Base-by-base conservation (phyloP, 1,140 invertebrate species). In the Prorops nasuta region DNA sequence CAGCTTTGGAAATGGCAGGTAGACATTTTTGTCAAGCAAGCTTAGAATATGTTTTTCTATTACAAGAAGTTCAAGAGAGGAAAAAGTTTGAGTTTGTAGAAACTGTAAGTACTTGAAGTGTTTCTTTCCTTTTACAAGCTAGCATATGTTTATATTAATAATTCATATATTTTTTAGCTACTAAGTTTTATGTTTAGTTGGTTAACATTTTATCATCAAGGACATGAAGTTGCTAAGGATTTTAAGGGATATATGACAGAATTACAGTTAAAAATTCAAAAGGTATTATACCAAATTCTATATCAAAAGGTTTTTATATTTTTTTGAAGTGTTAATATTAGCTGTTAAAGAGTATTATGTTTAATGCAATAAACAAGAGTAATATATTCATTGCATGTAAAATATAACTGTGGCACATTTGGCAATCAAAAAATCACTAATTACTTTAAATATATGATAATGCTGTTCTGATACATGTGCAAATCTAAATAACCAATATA, bases 61-160 rank as follows among this genome's bases (percentile, higher is more conserved):
- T 98, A 64, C 96, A 98, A 80, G 94, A 96, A 77, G 94, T 98
- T 37, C 94, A 98, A 80, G 95, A 98, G 78, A 84, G 92, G 50
- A 97, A 98, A 78, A 98, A 98, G 79, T 98, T 97, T 82, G 96
- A 98, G 79, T 97, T 98, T 82, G 95, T 98, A 19, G 96, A 98
- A 84, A 97, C 92, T 53, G 88, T 98, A 71, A 81, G 79, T 77
- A 22, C n/a, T 35, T 18, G 32, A 22, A 35, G 17, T 9, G 14
- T 10, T 19, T 9, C 19, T 2, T 32, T 42, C 16, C 18, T 49
- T 19, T 18, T 36, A 6, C 7, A 55, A n/a, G n/a, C n/a, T n/a
- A n/a, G n/a, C n/a, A n/a, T n/a, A 18, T 15, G 3, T 14, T 44
- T 37, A 31, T 1, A 40, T 4, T 7, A 32, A 21, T 42, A 0